Evolutionary conservation across 2,888 invertebrate species (phyloP), one percentile per base, ranked within the genome.

Genomic region (Mesorhabditis belari): DNA sequence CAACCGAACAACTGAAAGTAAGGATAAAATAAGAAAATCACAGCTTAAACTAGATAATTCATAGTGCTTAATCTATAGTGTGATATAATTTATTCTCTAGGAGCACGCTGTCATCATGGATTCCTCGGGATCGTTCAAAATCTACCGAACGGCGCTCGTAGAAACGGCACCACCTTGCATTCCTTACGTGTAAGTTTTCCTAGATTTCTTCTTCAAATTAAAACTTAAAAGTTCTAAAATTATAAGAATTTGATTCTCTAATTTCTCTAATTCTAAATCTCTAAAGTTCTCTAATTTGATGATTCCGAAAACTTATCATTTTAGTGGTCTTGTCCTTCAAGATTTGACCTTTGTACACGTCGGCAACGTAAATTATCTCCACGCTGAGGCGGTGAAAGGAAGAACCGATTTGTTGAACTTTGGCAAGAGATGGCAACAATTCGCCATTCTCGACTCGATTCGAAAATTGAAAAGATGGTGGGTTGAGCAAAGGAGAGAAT

Each of bases 331-430:
- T 71, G 93, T 98, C 69, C 87, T 98, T 56, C 96, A 98, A 87
- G 98, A 98, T 85, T 86, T 98, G 82, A 98, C 98, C 19, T 98
- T 98, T 83, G 93, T 98, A 55, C 92, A 98, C 84, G 92, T 94
- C 81, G 98, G 96, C 54, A 98, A 96, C 84, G 90, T 88, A 64
- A 92, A 96, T 82, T 86, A 88, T 67, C 84, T 95, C 72, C 87
- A 88, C 9, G 60, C 70, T 23, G 69, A 73, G 50, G 62, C 62
- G 12, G 65, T 66, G 53, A 91, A 93, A 77, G 90, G 90, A 62
- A 78, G 77, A 55, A 80, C 82, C 55, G 72, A 77, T 55, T 83
- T 85, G 77, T 89, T 94, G 58, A 94, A 94, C 83, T 98, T 96
- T 83, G 91, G 92, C 12, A 98, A 98, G 84, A 86, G 96, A 74